Evolutionary conservation across 2,888 invertebrate species (phyloP).

Genomic region (Anarsia innoxiella): DNA sequence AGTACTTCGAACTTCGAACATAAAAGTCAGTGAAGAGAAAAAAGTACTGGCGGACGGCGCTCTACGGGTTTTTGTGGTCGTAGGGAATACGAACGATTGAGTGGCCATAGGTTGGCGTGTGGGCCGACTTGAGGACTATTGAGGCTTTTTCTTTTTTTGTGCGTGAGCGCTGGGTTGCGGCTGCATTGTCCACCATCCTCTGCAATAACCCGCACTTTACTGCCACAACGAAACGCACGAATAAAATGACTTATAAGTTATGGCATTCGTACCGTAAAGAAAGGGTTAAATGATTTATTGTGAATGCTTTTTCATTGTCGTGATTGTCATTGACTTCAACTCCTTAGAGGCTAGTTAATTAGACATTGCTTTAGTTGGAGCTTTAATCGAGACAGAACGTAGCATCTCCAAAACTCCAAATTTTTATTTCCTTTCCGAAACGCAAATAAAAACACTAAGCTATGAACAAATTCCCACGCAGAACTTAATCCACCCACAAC

Average conservation of each 20-base stretch:
- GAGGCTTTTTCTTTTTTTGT: slow-evolving; percentile 55
- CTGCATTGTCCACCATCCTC: slow-evolving; percentile 53
- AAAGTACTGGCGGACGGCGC: slow-evolving; percentile 1
- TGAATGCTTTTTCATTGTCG: slow-evolving; percentile 22
- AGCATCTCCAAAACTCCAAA: too few species aligned
- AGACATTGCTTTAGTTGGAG: too few species aligned
- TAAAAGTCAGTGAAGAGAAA: slow-evolving; percentile 4
- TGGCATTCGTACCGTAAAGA: slow-evolving; percentile 27
- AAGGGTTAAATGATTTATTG: slow-evolving; percentile 47
- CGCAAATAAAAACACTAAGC: too few species aligned
- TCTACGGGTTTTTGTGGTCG: slow-evolving; percentile 9
- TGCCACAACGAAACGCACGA: slow-evolving; percentile 40
- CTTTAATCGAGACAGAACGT: too few species aligned
- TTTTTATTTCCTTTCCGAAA: too few species aligned
- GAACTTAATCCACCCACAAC: too few species aligned
- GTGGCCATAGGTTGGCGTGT: slow-evolving; percentile 69
- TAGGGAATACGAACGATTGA: slow-evolving; percentile 58
- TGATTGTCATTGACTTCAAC: slow-evolving; percentile 16
- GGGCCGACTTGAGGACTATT: slow-evolving; percentile 66
- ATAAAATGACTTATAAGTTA: slow-evolving; percentile 50
- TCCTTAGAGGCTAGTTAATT: slow-evolving; percentile 13
- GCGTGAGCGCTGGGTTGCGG: slow-evolving; percentile 31
- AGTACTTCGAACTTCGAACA: slow-evolving; percentile 3
- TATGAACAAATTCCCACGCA: too few species aligned
- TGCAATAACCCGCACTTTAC: slow-evolving; percentile 59